Evolutionary conservation across 2,797 vertebrate genomes (phyloP).

Genomic region (Crocodylus rhombifer): DNA sequence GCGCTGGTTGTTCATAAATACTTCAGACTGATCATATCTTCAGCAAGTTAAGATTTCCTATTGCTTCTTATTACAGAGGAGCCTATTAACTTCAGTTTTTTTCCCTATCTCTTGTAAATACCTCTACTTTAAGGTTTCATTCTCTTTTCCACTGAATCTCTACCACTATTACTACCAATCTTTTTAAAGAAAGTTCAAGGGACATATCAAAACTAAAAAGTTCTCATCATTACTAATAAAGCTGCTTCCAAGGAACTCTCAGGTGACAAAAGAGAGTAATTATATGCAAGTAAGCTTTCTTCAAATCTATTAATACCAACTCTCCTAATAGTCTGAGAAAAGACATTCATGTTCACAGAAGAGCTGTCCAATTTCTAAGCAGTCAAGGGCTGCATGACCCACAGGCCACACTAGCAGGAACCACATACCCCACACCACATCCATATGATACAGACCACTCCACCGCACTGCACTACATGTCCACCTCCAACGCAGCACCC

Average conservation of each 20-base stretch:
- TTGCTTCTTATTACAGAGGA: not conserved
- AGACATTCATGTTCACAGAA: not conserved
- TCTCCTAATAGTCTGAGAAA: slow-evolving; percentile 23
- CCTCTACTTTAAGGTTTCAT: not conserved
- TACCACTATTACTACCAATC: not conserved
- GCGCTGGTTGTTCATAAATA: not conserved
- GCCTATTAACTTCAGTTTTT: not conserved
- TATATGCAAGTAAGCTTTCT: not conserved
- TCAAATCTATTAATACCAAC: not conserved
- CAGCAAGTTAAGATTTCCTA: not conserved
- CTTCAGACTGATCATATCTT: not conserved
- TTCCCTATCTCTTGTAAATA: not conserved
- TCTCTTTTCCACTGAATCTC: not conserved
- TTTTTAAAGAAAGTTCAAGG: not conserved
- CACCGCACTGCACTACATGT: too few species aligned
- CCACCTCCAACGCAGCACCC: too few species aligned
- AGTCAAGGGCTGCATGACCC: too few species aligned
- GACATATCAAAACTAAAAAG: not conserved
- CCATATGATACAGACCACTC: too few species aligned
- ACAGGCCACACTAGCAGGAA: too few species aligned
- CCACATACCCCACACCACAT: too few species aligned
- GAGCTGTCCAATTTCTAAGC: too few species aligned
- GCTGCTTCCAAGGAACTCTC: not conserved
- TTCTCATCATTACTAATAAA: not conserved
- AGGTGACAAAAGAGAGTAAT: not conserved